Base-by-base conservation (phyloP, 1,140 invertebrate species). In the Bombus balteatus region DNA sequence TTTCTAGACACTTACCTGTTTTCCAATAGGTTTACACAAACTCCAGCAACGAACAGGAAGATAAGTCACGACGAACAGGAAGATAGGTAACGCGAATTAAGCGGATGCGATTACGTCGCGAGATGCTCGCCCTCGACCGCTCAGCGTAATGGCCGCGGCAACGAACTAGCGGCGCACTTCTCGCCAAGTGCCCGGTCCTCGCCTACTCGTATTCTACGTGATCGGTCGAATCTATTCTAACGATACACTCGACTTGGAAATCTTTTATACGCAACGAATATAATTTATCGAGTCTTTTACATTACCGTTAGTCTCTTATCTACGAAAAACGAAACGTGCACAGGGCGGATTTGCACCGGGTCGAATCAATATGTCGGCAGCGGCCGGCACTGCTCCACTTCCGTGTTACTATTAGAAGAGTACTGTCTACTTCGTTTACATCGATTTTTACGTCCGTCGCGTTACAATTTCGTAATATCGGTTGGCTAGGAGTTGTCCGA, bases 281-380 rank as follows among this genome's bases (percentile, higher is more conserved):
- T 8, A 0, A 22, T 8, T 18, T 53, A 53, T 6, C 47, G 47
- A 53, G 47, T 53, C 18, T 53, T 53, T 53, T 53, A 2, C 18
- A 0, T 22, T 22, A 53, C 1, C 18, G 47, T 53, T 53, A 8
- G 18, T 53, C 47, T 53, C 18, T 53, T 53, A 53, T 53, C 47
- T 8, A 0, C 5, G 47, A 53, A 8, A 22, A 53, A 53, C 70
- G 53, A 32, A 34, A 66, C n/a, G 32, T 4, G 43, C 47, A 65
- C 75, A 47, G 88, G 89, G 86, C 82, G 88, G 76, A 80, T 68
- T 83, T 71, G 82, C 59, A 59, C 80, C 80, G 71, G 76, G 66
- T 87, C 89, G 71, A 90, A 90, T 90, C 88, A 84, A 90, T 90
- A 90, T 53, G 81, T 66, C 82, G 77, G 22, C 32, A 53, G 70